Conservation (phyloP, 2,113 vertebrate species). For the Etheostoma cragini region DNA sequence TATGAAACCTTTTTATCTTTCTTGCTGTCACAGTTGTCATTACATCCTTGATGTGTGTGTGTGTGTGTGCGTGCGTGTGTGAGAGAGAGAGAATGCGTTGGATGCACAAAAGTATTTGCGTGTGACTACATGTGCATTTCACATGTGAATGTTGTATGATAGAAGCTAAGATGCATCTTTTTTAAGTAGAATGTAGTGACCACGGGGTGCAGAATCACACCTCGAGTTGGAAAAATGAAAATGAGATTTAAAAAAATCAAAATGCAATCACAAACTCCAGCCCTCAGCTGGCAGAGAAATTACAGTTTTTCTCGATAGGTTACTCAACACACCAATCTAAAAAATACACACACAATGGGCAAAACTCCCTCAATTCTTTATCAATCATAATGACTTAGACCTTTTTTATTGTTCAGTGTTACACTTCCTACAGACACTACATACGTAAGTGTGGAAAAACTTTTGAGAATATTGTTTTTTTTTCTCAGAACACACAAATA, state of each 20-base stretch:
- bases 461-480: too few relatives aligned
- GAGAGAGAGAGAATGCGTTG: neutral
- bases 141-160: neutral
- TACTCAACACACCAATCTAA: too few relatives aligned
- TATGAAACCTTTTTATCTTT: conserved; percentile 30
- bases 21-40: conserved; percentile 5
- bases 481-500: too few relatives aligned
- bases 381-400: too few relatives aligned
- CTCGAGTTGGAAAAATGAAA: conserved; percentile 7
- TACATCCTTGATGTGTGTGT: neutral
- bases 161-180: neutral
- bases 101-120: neutral
- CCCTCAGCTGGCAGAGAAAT: conserved; percentile 25
- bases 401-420: too few relatives aligned
- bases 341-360: too few relatives aligned
- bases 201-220: neutral
- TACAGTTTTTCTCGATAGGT: neutral
- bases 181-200: conserved; percentile 5
- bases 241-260: neutral
- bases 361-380: too few relatives aligned
- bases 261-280: conserved; percentile 39
- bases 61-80: neutral
- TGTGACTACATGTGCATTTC: neutral
- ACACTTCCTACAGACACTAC: too few relatives aligned
- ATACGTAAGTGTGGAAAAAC: too few relatives aligned